Evolutionary conservation across 2,888 invertebrate genomes (phyloP).

Genomic region (Alloplasta piceator): DNA sequence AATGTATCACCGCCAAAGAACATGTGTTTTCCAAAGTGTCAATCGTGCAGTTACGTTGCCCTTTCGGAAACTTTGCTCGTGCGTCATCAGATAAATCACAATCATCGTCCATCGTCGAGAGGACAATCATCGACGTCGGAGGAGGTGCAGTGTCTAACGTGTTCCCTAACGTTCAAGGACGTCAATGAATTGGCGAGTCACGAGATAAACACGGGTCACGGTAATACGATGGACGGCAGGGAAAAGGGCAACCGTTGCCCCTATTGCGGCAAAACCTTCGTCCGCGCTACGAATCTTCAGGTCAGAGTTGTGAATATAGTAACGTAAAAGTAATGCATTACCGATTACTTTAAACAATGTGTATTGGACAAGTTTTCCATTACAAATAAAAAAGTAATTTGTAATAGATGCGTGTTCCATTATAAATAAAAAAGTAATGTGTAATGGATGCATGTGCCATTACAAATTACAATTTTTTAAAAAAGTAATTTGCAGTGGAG

Average conservation of each 20-base stretch:
- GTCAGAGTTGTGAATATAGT: no score
- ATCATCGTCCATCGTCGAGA: constrained; percentile 78
- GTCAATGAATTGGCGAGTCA: constrained; percentile 76
- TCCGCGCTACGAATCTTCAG: constrained; percentile 89
- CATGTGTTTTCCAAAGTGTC: constrained; percentile 91
- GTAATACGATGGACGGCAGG: constrained; percentile 69
- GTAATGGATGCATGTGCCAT: no score
- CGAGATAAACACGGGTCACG: constrained; percentile 78
- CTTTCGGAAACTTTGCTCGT: constrained; percentile 89
- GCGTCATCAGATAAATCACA: constrained; percentile 89
- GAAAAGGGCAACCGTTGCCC: constrained; percentile 85
- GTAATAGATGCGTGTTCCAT: no score
- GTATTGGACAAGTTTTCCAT: no score
- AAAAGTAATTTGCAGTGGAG: no score
- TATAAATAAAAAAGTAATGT: no score
- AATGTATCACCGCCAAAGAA: constrained; percentile 88
- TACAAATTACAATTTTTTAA: no score
- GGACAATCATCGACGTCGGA: constrained; percentile 68
- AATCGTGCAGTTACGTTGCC: constrained; percentile 90
- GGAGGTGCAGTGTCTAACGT: constrained; percentile 76
- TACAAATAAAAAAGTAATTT: no score
- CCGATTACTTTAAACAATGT: no score
- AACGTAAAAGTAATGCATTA: no score
- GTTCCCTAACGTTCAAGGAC: constrained; percentile 75
- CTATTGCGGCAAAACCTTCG: constrained; percentile 90